Base-by-base conservation (phyloP, 2,888 invertebrate genomes). In the Dryobota labecula region DNA sequence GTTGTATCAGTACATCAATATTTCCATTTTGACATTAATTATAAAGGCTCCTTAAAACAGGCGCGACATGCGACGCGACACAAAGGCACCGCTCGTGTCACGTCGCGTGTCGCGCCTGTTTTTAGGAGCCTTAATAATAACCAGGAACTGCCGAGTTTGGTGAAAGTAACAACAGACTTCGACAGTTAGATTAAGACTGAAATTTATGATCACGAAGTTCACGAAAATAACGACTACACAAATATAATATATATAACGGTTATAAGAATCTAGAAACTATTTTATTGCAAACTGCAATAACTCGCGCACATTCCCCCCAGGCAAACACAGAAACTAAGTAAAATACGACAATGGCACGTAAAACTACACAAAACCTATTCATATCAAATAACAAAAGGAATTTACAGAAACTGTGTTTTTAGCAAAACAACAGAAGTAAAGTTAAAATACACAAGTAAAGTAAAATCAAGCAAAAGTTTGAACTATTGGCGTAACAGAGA, bases 401-500 rank as follows among this genome's bases (percentile, higher is more conserved):
- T 69, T 53, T 43, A 11, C 18, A 33, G 47, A 57, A 65, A 57
- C 64, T 33, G 36, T 27, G 38, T 51, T 73, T 65, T 63, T 41
- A n/a, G 54, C 71, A 65, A 56, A 75, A 75, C 33, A 43, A 20
- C 27, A 36, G 18, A 30, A 73, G 20, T 54, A 27, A 24, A 49
- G 43, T 60, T 33, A 56, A 71, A 76, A 45, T 41, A 27, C 38
- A 54, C 9, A 47, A 41, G 18, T 53, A 24, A 54, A 66, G 41
- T 51, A 56, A 65, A 73, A 45, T 47, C 58, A 61, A 64, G 75
- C 45, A 73, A 66, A 80, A 85, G 76, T 84, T 83, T 75, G 74
- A 77, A 78, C 85, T 83, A 84, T 86, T 66, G 75, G 72, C 66
- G 57, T 75, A 53, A 78, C 80, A 75, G 82, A 80, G 81, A 79